These are phyloP conservation scores for Catharus minimus DNA, from an alignment of 2,113 vertebrate genomes.

Conservation along the genomic window DNA sequence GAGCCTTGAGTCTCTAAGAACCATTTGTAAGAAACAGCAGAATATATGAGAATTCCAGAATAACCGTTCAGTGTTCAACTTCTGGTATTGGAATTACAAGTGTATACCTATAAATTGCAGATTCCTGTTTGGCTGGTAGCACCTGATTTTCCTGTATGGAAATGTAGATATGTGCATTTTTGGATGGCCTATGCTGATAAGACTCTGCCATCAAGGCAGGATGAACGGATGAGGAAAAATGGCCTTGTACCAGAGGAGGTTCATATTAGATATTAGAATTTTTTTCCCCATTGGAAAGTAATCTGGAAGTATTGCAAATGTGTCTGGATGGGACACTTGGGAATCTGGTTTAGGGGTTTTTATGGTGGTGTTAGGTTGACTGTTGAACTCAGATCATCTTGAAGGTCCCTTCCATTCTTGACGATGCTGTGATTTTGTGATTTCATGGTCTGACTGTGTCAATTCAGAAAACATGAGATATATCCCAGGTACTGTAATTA, in stretches of 20 bases:
- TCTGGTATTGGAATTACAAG: neutral
- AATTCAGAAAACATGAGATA: neutral
- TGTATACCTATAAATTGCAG: neutral
- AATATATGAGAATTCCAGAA: neutral
- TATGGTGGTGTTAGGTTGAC: neutral
- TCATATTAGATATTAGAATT: neutral
- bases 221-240: neutral
- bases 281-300: neutral
- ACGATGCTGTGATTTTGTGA: neutral
- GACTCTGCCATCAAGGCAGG: neutral
- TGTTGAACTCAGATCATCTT: neutral
- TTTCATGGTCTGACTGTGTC: neutral
- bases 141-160: neutral
- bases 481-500: neutral
- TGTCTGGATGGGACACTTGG: neutral
- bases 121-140: neutral
- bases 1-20: neutral
- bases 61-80: neutral
- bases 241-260: neutral
- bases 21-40: neutral
- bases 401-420: neutral
- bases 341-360: neutral
- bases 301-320: neutral
- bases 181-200: neutral
- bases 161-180: neutral